Conservation (phyloP, 1,140 invertebrate genomes). For the Drosophila paulistorum region DNA sequence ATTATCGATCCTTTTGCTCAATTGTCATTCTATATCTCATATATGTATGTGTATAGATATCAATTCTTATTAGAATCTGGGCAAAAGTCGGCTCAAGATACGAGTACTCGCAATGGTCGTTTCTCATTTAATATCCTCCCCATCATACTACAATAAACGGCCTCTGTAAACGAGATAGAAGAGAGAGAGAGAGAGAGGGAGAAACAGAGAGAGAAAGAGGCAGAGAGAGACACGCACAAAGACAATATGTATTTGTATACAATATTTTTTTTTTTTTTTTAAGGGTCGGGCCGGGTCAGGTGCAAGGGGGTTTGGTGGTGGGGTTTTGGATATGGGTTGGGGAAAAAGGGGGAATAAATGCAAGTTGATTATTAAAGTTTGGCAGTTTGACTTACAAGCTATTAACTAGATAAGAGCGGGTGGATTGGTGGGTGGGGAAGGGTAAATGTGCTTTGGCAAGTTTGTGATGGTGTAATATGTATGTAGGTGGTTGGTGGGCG, state of each 20-base stretch:
- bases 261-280: constrained; percentile 27
- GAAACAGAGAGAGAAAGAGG: constrained; percentile 60
- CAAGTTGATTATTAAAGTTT: constrained; percentile 79
- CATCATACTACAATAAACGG: constrained; percentile 83
- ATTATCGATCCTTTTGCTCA: constrained; percentile 62
- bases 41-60: constrained; percentile 18
- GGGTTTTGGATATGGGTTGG: constrained; percentile 24
- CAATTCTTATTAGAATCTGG: constrained; percentile 29
- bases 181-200: constrained; percentile 58
- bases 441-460: constrained; percentile 14
- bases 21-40: constrained; percentile 17
- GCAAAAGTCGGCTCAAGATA: constrained; percentile 72
- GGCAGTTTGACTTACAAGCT: constrained; percentile 65
- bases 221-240: constrained; percentile 71
- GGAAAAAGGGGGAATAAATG: constrained; percentile 61
- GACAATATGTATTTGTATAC: constrained; percentile 45
- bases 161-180: constrained; percentile 83
- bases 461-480: constrained; percentile 2
- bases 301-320: constrained; percentile 29
- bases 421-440: background rate
- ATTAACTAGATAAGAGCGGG: constrained; percentile 49
- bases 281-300: constrained; percentile 39
- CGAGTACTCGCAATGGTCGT: constrained; percentile 67
- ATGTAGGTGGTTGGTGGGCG: constrained; percentile 8
- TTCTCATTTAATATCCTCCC: constrained; percentile 79